These are phyloP conservation scores for Tribolium madens DNA, from an alignment of 1,140 invertebrate genomes.

Conservation along the genomic window DNA sequence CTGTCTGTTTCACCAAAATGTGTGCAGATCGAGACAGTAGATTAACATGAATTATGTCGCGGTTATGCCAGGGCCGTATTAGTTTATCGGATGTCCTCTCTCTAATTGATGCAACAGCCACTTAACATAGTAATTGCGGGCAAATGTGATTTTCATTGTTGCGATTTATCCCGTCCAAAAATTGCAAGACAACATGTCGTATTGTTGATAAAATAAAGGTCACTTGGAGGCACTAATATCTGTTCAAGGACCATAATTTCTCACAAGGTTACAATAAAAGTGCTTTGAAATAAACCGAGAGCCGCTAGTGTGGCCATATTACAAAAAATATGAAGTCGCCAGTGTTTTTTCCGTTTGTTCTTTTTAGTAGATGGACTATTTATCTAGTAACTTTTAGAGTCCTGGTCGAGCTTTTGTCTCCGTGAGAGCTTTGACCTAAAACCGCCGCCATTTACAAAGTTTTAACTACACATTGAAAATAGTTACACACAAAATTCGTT, in stretches of 20 bases:
- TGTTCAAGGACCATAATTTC: too few relatives aligned
- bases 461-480: neutral
- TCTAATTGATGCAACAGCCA: constrained; percentile 19
- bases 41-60: constrained; percentile 32
- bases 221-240: too few relatives aligned
- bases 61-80: constrained; percentile 21
- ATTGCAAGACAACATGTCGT: neutral
- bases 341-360: neutral
- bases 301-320: neutral
- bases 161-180: neutral
- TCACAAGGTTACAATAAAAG: too few relatives aligned
- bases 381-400: constrained; percentile 6
- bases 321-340: neutral
- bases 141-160: too few relatives aligned
- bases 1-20: constrained; percentile 31
- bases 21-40: constrained; percentile 26
- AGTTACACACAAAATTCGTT: neutral
- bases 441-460: neutral
- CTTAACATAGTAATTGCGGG: constrained; percentile 11
- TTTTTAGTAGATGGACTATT: constrained; percentile 4
- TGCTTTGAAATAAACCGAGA: too few relatives aligned
- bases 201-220: too few relatives aligned
- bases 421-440: constrained; percentile 14
- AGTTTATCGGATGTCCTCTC: constrained; percentile 13
- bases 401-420: neutral